Conservation (phyloP, 1,140 invertebrate species). For the Vollenhovia emeryi region DNA sequence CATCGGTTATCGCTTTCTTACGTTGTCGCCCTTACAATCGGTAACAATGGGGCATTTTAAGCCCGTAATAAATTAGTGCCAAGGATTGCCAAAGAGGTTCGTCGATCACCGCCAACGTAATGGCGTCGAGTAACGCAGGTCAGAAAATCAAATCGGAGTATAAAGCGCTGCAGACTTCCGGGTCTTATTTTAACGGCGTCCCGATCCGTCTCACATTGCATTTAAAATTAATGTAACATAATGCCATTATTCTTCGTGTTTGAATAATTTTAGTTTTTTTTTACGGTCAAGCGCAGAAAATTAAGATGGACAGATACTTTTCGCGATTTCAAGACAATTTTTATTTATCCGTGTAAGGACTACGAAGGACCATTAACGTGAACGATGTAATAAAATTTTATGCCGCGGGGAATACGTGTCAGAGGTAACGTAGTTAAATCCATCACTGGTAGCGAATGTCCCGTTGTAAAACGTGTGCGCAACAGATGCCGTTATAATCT, state of each 20-base stretch:
- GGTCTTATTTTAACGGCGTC: background rate
- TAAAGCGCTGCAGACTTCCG: background rate
- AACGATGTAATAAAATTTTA: constrained; percentile 45
- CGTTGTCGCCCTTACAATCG: constrained; percentile 6
- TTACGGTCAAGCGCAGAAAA: background rate
- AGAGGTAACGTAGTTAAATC: background rate
- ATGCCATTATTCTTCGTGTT: background rate
- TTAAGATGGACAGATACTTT: background rate
- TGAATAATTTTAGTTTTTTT: background rate
- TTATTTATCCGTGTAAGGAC: background rate
- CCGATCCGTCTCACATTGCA: background rate
- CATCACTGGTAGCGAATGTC: background rate
- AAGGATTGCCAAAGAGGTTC: constrained; percentile 16
- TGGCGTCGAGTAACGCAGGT: background rate
- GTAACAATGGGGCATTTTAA: constrained; percentile 33
- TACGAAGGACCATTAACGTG: background rate
- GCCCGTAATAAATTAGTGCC: constrained; percentile 26
- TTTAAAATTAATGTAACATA: constrained; percentile 4
- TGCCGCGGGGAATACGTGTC: background rate
- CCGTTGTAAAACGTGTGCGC: background rate
- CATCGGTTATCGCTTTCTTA: constrained; percentile 29
- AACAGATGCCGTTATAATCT: constrained; percentile 16
- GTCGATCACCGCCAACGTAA: constrained; percentile 22
- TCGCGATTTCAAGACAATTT: constrained; percentile 16
- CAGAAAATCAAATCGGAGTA: constrained; percentile 11